Evolutionary conservation across 2,797 vertebrate species (phyloP).

Genomic region (Amniataba percoides): DNA sequence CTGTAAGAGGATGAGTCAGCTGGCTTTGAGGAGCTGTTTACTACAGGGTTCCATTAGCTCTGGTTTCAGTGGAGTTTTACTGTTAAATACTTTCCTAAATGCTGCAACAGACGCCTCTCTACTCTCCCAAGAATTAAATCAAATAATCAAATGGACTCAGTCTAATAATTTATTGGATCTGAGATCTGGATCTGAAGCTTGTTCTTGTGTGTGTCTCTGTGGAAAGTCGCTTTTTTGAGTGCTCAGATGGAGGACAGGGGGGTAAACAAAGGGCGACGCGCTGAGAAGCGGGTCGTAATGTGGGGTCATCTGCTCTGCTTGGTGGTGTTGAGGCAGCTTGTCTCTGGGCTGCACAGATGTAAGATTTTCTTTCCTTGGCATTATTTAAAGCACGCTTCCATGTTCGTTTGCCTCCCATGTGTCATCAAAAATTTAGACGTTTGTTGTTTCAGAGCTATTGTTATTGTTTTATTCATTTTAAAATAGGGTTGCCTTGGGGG

Average conservation of each 20-base stretch:
- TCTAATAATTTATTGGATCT: background rate
- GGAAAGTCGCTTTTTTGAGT: background rate
- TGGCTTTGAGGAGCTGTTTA: background rate
- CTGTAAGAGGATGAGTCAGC: slow-evolving; percentile 17
- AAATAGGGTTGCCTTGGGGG: background rate
- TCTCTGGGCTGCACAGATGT: background rate
- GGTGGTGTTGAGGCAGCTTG: slow-evolving; percentile 2
- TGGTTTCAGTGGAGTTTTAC: background rate
- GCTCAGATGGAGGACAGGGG: background rate
- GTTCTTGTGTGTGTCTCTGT: background rate
- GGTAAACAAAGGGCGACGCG: slow-evolving; percentile 5
- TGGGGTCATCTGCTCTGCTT: background rate
- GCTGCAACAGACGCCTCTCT: background rate
- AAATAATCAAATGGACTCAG: background rate
- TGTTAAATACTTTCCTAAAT: slow-evolving; percentile 8
- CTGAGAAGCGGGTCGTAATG: background rate
- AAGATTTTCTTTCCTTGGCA: background rate
- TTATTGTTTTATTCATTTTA: slow-evolving; percentile 15
- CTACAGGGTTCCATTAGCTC: background rate
- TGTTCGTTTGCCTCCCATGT: background rate
- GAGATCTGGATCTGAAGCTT: background rate
- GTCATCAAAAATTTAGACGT: slow-evolving; percentile 21
- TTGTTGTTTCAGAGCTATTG: background rate
- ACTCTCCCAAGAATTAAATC: slow-evolving; percentile 8
- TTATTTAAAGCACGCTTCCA: slow-evolving; percentile 14